These are phyloP conservation scores for Dipus sagitta DNA, from an alignment of 2,797 vertebrate genomes.

Conservation along the genomic window DNA sequence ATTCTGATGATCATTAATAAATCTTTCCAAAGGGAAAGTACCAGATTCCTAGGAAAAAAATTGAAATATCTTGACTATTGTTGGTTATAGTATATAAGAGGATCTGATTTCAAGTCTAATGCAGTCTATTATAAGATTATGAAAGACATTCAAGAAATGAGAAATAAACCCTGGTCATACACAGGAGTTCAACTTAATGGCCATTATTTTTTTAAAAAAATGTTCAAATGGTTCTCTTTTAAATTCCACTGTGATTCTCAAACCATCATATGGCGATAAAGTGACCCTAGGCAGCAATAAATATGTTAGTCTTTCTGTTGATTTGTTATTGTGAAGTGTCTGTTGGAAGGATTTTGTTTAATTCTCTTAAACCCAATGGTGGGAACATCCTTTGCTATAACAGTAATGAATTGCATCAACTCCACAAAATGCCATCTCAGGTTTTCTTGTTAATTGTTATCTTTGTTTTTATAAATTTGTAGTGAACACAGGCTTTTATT, in stretches of 20 bases:
- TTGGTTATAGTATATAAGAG: not conserved
- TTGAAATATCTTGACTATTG: not conserved
- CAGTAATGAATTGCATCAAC: not conserved
- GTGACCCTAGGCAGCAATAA: not conserved
- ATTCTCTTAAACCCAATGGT: conserved; percentile 26
- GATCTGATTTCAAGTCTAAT: not conserved
- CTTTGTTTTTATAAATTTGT: not conserved
- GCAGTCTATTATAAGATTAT: not conserved
- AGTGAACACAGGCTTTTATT: not conserved
- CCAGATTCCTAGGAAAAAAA: not conserved
- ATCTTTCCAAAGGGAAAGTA: not conserved
- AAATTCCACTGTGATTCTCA: conserved; percentile 11
- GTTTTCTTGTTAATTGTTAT: not conserved
- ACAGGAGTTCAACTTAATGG: not conserved
- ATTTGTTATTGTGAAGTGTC: not conserved
- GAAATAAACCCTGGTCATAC: not conserved
- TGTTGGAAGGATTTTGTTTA: conserved; percentile 22
- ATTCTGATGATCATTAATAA: conserved; percentile 4
- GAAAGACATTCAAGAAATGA: not conserved
- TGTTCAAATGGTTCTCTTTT: conserved; percentile 6
- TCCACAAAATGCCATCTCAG: not conserved
- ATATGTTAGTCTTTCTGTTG: not conserved
- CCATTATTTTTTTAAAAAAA: not conserved
- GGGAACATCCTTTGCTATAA: not conserved
- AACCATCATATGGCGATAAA: not conserved